phyloP scores from a whole-genome alignment of 1,140 invertebrate genomes.

The Hylyphantes graminicola region DNA sequence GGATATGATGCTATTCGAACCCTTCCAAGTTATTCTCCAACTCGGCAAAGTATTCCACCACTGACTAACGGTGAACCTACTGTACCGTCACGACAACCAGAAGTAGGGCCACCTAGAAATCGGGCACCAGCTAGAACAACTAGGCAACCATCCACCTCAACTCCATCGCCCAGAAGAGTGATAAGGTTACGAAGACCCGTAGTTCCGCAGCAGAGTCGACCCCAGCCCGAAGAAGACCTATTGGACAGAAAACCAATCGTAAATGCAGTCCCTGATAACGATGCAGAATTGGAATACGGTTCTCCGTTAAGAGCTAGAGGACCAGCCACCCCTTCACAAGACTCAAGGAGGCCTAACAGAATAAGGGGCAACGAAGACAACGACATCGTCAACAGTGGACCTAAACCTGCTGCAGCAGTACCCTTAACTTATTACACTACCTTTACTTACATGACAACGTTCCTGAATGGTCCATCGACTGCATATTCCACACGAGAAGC shows the following conservation, averaged over 20 bases:
- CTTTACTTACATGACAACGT: constrained; percentile 90
- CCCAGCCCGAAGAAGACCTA: background rate
- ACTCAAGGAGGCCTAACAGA: constrained; percentile 13
- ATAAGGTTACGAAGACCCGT: constrained; percentile 48
- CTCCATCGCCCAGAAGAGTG: constrained; percentile 10
- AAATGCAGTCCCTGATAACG: constrained; percentile 30
- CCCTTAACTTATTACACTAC: constrained; percentile 76
- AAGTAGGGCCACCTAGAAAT: background rate
- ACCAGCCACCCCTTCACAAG: constrained; percentile 5
- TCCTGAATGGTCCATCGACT: constrained; percentile 88
- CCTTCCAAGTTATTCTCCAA: constrained; percentile 46
- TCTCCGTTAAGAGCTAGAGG: constrained; percentile 22
- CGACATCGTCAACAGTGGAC: background rate
- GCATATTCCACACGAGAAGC: constrained; percentile 70
- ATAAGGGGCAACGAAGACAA: constrained; percentile 5
- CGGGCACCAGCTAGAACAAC: background rate
- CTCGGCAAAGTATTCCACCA: constrained; percentile 8
- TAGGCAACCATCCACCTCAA: background rate
- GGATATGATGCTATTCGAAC: constrained; percentile 34
- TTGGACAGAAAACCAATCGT: constrained; percentile 47
- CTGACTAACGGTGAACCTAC: background rate
- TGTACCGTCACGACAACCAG: background rate
- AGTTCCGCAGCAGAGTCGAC: background rate
- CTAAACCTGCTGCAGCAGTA: background rate
- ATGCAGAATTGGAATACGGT: background rate